Evolutionary conservation across 2,888 invertebrate species (phyloP), one percentile per base, ranked within the genome.

Genomic region (Ormia ochracea): DNA sequence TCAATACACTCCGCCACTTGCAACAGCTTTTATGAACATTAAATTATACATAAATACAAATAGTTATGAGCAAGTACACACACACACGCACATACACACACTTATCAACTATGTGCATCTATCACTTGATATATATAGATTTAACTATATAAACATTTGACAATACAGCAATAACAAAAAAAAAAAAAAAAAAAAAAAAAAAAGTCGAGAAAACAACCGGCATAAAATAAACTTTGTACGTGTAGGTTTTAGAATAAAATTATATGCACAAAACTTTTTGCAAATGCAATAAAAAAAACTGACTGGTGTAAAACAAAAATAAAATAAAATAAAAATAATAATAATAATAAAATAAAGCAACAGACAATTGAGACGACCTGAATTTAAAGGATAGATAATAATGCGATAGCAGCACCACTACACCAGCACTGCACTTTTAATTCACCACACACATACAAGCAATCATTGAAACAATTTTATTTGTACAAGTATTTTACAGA

Each of bases 301-400:
- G 41, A 12, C 21, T 41, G 21, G 48, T 38, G 38, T 41, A 6
- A 26, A 38, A 56, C 26, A 65, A 48, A 74, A 65, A 38, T 50
- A 3, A 58, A 69, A 76, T 63, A n/a, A n/a, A n/a, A n/a, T n/a
- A n/a, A n/a, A n/a, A n/a, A n/a, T n/a, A n/a, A n/a, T n/a, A n/a
- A n/a, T n/a, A 77, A 76, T 77, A 72, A 68, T 58, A 54, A 75
- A 80, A 61, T 79, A 61, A 75, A 78, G 74, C 73, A 75, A 65
- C 63, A 79, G 72, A 76, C 72, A 76, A 73, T 76, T 76, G 75
- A 75, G 66, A 72, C 75, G 79, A 80, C 79, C 79, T 75, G 75
- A 80, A 72, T 80, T 70, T 66, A 56, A 70, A 79, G 75, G 59
- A 70, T 70, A 76, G 76, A 63, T 77, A 63, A 77, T 69, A 48